phyloP scores from a whole-genome alignment of 2,113 vertebrate species.

The Cynoglossus semilaevis region DNA sequence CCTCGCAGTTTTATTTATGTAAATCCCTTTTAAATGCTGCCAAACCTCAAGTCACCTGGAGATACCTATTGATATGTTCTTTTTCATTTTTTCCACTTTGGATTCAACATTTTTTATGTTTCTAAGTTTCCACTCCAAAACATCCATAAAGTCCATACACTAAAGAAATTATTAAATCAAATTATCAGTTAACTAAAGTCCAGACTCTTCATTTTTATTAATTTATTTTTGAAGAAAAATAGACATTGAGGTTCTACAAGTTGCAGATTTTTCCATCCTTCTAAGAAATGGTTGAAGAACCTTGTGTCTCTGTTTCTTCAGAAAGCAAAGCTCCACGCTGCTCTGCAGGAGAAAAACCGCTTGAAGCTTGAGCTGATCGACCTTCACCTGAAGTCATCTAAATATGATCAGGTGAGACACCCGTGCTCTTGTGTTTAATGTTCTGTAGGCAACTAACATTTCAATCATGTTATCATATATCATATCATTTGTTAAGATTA shows the following conservation, averaged over 20 bases:
- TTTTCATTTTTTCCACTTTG: constrained; percentile 14
- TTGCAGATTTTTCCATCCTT: too few relatives aligned
- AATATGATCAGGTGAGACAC: constrained; percentile 79
- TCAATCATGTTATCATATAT: too few relatives aligned
- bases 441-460: too few relatives aligned
- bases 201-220: too few relatives aligned
- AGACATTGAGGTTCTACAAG: too few relatives aligned
- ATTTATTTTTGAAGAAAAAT: too few relatives aligned
- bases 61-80: neutral
- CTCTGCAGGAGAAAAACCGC: constrained; percentile 66
- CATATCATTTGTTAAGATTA: too few relatives aligned
- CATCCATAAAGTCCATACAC: too few relatives aligned
- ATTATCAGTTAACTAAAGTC: too few relatives aligned
- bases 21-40: constrained; percentile 11
- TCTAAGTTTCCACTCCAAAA: constrained; percentile 9
- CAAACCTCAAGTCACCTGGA: neutral
- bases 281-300: neutral
- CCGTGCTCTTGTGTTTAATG: too few relatives aligned
- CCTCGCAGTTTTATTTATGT: constrained; percentile 34
- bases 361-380: constrained; percentile 75
- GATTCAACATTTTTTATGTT: constrained; percentile 1
- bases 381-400: constrained; percentile 66
- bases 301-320: constrained; percentile 41
- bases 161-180: too few relatives aligned
- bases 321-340: constrained; percentile 81